Conservation (phyloP, 2,797 vertebrate genomes). For the Anguilla megastoma region DNA sequence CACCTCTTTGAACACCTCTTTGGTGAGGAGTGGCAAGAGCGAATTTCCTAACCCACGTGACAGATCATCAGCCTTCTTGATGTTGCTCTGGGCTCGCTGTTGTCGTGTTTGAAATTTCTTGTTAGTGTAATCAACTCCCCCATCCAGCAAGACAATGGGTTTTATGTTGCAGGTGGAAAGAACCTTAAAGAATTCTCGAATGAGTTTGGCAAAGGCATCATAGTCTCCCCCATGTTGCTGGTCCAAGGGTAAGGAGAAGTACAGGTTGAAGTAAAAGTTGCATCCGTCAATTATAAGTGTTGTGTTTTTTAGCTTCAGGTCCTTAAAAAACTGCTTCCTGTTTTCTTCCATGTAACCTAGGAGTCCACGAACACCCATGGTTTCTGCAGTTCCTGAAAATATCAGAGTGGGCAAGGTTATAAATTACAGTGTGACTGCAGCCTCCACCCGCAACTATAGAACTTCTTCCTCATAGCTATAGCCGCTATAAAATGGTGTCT, state of each 20-base stretch:
- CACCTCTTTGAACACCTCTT: constrained; percentile 82
- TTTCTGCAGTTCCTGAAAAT: constrained; percentile 32
- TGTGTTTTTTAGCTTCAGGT: constrained; percentile 80
- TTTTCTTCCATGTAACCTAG: constrained; percentile 82
- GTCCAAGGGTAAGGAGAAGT: constrained; percentile 77
- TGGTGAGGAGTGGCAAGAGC: constrained; percentile 79
- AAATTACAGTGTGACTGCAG: neutral
- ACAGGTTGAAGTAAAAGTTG: constrained; percentile 85
- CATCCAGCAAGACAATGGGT: constrained; percentile 89
- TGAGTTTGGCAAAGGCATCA: constrained; percentile 70
- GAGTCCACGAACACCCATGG: constrained; percentile 89
- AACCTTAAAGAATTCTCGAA: constrained; percentile 75
- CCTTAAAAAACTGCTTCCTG: constrained; percentile 70
- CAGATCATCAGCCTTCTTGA: constrained; percentile 76
- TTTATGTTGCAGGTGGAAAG: constrained; percentile 76
- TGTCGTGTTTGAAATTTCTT: constrained; percentile 84
- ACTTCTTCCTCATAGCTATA: neutral
- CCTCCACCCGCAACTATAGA: neutral
- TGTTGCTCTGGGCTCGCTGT: constrained; percentile 77
- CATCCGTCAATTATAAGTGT: constrained; percentile 87
- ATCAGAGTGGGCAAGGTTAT: neutral
- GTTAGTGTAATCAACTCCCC: constrained; percentile 83
- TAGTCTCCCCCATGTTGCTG: constrained; percentile 88
- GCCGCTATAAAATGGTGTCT: neutral
- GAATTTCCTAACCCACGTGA: constrained; percentile 62